Evolutionary conservation across 2,888 invertebrate genomes (phyloP).

Genomic region (Erebia ligea): DNA sequence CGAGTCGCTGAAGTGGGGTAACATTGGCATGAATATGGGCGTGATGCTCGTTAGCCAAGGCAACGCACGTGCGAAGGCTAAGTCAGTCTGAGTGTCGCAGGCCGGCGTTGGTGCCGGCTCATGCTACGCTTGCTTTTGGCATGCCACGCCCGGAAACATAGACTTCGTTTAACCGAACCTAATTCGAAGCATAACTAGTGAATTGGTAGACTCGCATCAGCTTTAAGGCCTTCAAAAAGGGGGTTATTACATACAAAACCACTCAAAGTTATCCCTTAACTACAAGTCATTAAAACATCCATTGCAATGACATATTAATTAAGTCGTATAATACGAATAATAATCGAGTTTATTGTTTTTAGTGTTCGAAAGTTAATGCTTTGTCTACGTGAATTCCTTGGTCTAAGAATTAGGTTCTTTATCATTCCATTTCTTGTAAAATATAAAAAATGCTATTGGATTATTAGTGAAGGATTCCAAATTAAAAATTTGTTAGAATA

Average conservation of each 20-base stretch:
- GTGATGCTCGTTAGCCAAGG: constrained; percentile 85
- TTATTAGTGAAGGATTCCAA: constrained; percentile 4
- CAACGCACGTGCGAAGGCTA: constrained; percentile 68
- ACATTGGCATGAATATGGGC: constrained; percentile 87
- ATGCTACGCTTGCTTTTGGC: constrained; percentile 73
- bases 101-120: constrained; percentile 67
- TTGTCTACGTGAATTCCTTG: not conserved
- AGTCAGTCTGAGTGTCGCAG: constrained; percentile 75
- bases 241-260: too few relatives aligned
- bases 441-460: constrained; percentile 14
- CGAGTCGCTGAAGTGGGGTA: constrained; percentile 88
- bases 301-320: not conserved
- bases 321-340: not conserved
- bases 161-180: constrained; percentile 62
- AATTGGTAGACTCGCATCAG: constrained; percentile 1
- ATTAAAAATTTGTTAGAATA: constrained; percentile 5
- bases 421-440: constrained; percentile 31
- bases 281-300: not conserved
- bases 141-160: constrained; percentile 60
- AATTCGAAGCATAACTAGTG: not conserved
- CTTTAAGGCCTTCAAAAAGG: not conserved
- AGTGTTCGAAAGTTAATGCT: not conserved
- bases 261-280: too few relatives aligned
- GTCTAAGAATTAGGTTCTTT: constrained; percentile 26
- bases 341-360: not conserved